Conservation (phyloP, 1,140 invertebrate genomes). For the Archivesica marissinica region DNA sequence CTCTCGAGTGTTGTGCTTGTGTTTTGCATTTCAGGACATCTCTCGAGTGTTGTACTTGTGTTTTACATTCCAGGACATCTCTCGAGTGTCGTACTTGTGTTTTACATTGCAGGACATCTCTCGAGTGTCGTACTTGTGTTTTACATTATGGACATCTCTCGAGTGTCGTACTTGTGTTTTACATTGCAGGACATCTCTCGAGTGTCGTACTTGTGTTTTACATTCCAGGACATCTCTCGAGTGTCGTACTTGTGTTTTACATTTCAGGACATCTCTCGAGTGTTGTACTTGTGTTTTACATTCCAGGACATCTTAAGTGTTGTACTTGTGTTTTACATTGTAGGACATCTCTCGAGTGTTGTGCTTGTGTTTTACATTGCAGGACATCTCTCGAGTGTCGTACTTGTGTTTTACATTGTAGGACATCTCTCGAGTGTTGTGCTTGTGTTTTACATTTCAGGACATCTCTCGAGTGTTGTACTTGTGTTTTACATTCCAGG, state of each 20-base stretch:
- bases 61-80: constrained; percentile 92
- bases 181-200: too few species aligned
- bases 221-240: constrained; percentile 97
- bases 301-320: constrained; percentile 97
- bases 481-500: constrained; percentile 98
- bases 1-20: constrained; percentile 99
- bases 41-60: not conserved
- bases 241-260: constrained; percentile 98
- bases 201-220: not conserved
- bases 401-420: constrained; percentile 98
- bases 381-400: constrained; percentile 99
- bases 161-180: constrained; percentile 99
- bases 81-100: constrained; percentile 99
- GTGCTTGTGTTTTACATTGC: constrained; percentile 17
- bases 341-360: too few species aligned
- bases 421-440: too few species aligned
- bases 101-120: too few species aligned
- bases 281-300: not conserved
- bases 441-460: constrained; percentile 82
- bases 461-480: constrained; percentile 99
- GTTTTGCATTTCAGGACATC: too few species aligned
- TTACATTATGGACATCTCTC: constrained; percentile 93
- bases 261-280: too few species aligned
- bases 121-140: not conserved
- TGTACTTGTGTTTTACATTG: constrained; percentile 98